phyloP scores from a whole-genome alignment of 1,140 invertebrate genomes.

The Drosophila cardini region DNA sequence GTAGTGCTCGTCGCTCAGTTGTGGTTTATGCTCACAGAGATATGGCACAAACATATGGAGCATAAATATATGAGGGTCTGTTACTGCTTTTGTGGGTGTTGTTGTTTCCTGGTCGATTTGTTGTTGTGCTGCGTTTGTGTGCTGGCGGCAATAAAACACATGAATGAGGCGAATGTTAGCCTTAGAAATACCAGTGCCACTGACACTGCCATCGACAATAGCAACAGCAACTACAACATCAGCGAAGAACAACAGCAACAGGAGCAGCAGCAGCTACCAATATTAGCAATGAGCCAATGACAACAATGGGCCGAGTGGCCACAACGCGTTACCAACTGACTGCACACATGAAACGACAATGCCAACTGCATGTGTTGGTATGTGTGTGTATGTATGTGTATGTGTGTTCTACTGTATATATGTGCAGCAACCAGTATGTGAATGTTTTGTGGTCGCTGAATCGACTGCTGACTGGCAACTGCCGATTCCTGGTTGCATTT shows the following conservation, averaged over 20 bases:
- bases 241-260: conserved; percentile 18
- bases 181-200: conserved; percentile 52
- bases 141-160: conserved; percentile 74
- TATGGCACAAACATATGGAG: conserved; percentile 79
- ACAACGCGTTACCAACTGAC: conserved; percentile 54
- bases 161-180: conserved; percentile 71
- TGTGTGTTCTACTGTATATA: background rate
- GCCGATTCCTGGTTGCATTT: conserved; percentile 16
- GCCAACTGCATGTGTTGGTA: conserved; percentile 27
- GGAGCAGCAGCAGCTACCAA: conserved; percentile 62
- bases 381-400: conserved; percentile 9
- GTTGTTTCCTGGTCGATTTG: conserved; percentile 63
- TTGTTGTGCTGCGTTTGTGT: conserved; percentile 42
- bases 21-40: conserved; percentile 75
- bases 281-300: conserved; percentile 79
- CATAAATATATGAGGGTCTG: conserved; percentile 66
- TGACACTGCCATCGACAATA: conserved; percentile 63
- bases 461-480: conserved; percentile 49
- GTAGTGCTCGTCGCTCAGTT: conserved; percentile 69
- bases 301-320: conserved; percentile 73
- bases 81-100: conserved; percentile 35
- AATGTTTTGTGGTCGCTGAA: conserved; percentile 59
- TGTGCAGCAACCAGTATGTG: conserved; percentile 20
- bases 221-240: conserved; percentile 23
- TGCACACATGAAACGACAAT: conserved; percentile 28